phyloP scores from a whole-genome alignment of 1,140 invertebrate genomes.

The Drosophila hydei region DNA sequence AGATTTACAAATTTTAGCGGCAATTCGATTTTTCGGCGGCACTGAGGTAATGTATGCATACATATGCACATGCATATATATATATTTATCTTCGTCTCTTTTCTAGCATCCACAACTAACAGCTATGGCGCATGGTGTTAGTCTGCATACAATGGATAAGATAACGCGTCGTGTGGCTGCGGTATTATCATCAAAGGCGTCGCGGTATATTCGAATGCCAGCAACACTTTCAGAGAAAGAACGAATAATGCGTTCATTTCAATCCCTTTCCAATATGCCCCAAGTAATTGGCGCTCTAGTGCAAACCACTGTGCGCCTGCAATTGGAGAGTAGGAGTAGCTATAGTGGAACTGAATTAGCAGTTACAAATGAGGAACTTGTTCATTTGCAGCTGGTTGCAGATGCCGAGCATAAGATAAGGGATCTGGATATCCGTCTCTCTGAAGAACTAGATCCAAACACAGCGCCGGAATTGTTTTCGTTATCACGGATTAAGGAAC shows the following conservation, averaged over 20 bases:
- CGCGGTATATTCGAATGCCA: slow-evolving; percentile 73
- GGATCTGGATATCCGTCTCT: slow-evolving; percentile 65
- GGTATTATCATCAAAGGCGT: slow-evolving; percentile 69
- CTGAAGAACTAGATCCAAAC: slow-evolving; percentile 41
- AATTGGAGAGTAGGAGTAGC: slow-evolving; percentile 17
- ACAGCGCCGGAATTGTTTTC: slow-evolving; percentile 58
- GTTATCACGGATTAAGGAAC: slow-evolving; percentile 65
- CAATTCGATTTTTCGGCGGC: slow-evolving; percentile 65
- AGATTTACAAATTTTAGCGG: slow-evolving; percentile 69
- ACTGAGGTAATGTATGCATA: slow-evolving; percentile 60
- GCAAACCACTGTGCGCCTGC: slow-evolving; percentile 53
- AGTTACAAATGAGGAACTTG: slow-evolving; percentile 35
- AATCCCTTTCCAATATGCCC: slow-evolving; percentile 67
- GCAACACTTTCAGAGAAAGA: slow-evolving; percentile 73
- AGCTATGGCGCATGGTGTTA: slow-evolving; percentile 63
- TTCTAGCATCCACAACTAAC: slow-evolving; percentile 64
- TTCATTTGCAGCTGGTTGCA: slow-evolving; percentile 69
- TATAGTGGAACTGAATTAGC: slow-evolving; percentile 3
- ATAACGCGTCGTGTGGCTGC: slow-evolving; percentile 69
- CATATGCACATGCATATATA: neutral
- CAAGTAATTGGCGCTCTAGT: slow-evolving; percentile 71
- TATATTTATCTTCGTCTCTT: neutral
- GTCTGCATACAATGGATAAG: slow-evolving; percentile 61
- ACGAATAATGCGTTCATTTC: slow-evolving; percentile 65
- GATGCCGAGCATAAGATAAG: slow-evolving; percentile 69